Conservation (phyloP, 2,888 invertebrate species). For the Chrysotoxum bicinctum region DNA sequence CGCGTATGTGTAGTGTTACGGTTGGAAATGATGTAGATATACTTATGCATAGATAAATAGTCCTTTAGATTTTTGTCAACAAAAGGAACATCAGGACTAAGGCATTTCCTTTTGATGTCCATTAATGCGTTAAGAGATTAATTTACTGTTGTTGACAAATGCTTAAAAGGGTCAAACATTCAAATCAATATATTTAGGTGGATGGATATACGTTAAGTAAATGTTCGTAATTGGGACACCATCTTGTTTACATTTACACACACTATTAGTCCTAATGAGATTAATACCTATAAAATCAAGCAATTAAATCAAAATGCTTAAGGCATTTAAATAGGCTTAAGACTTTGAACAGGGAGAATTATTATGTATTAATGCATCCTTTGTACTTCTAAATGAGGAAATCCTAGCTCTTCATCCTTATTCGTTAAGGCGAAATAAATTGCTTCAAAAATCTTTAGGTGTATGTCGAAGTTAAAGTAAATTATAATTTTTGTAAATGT, state of each 20-base stretch:
- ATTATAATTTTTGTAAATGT: too few species aligned
- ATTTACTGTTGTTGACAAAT: neutral
- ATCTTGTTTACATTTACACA: neutral
- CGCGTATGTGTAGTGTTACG: neutral
- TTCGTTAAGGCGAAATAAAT: too few species aligned
- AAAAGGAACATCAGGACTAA: neutral
- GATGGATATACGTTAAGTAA: neutral
- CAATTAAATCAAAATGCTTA: neutral
- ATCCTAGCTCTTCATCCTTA: too few species aligned
- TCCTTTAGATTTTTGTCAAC: neutral
- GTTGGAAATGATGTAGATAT: neutral
- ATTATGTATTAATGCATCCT: neutral
- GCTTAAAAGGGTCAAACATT: neutral
- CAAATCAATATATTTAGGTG: neutral
- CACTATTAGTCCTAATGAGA: neutral
- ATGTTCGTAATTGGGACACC: neutral
- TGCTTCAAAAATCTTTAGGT: too few species aligned
- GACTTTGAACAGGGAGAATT: neutral
- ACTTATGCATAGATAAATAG: neutral
- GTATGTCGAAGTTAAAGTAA: too few species aligned
- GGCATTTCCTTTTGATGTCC: neutral
- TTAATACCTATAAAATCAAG: neutral
- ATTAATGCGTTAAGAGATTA: conserved; percentile 4
- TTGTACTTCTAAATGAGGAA: too few species aligned
- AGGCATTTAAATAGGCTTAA: neutral